A percentile compares a stretch with the other conserved stretches of the same genome.
Evolutionary conservation across 2,888 invertebrate genomes (phyloP).

Genomic region (Hypselothyrea guttata): DNA sequence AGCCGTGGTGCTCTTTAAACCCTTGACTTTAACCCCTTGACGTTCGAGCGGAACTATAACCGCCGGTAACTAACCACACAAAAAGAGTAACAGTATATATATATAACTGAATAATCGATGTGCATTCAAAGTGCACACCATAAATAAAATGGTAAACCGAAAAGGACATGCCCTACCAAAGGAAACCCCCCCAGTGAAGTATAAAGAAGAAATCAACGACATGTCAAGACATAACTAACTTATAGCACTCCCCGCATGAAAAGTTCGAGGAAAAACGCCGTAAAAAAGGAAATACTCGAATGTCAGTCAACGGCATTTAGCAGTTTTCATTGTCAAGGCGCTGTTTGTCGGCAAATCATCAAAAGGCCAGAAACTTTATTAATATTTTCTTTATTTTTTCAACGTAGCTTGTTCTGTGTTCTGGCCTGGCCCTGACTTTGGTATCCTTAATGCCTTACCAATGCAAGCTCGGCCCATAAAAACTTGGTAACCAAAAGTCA

Average conservation of each 20-base stretch:
- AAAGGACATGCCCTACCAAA: constrained; percentile 5
- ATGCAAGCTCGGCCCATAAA: constrained; percentile 8
- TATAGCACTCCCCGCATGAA: constrained; percentile 26
- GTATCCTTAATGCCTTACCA: constrained; percentile 7
- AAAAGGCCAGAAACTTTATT: constrained; percentile 67
- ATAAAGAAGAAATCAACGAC: constrained; percentile 40
- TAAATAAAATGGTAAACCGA: constrained; percentile 52
- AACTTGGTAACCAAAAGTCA: constrained; percentile 71
- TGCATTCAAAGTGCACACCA: constrained; percentile 63
- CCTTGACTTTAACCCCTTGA: constrained; percentile 73
- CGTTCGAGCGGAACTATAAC: constrained; percentile 10
- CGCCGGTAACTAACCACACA: constrained; percentile 48
- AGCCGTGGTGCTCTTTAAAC: constrained; percentile 47
- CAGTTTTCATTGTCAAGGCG: constrained; percentile 74
- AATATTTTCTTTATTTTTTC: constrained; percentile 43
- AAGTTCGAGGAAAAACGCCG: constrained; percentile 10
- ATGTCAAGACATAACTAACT: constrained; percentile 66
- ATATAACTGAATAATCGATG: constrained; percentile 39
- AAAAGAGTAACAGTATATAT: constrained; percentile 20
- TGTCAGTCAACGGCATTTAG: constrained; percentile 62
- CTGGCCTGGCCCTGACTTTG: neutral
- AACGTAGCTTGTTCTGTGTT: too few species aligned
- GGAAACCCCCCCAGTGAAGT: constrained; percentile 17
- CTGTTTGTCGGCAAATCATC: constrained; percentile 66
- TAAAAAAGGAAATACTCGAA: constrained; percentile 24